Percentiles rank a stretch among this genome's conserved stretches.
Conservation (phyloP, 2,113 vertebrate genomes). For the Nicator chloris region DNA sequence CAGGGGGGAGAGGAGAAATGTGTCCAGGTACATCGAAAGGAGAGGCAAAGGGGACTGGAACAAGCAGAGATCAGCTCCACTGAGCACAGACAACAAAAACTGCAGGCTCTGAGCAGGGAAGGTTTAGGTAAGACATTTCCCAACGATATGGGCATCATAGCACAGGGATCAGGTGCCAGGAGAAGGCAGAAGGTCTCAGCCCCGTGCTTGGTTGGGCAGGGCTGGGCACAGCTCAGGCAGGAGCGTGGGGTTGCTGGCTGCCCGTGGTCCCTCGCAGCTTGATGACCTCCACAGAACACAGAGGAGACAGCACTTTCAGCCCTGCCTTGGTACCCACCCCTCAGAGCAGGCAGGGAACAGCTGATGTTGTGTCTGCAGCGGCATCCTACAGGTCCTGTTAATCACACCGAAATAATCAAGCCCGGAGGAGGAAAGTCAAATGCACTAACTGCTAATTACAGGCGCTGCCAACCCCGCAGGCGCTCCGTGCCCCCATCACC, state of each 20-base stretch:
- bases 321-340: neutral
- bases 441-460: conserved; percentile 6
- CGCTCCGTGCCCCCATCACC: neutral
- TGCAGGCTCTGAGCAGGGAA: neutral
- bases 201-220: fast-evolving
- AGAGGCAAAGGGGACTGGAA: neutral
- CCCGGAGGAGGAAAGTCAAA: neutral
- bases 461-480: neutral
- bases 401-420: conserved; percentile 20
- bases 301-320: neutral
- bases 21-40: neutral
- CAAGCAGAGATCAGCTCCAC: neutral
- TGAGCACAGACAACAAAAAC: neutral
- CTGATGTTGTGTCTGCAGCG: neutral
- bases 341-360: neutral
- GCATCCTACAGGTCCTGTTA: neutral
- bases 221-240: neutral
- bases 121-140: neutral
- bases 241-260: neutral
- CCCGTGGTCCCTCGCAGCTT: fast-evolving
- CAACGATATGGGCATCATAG: fast-evolving
- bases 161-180: neutral
- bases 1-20: neutral
- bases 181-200: neutral
- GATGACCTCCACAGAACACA: neutral